phyloP scores from a whole-genome alignment of 2,113 vertebrate genomes.

The Raja brachyura region DNA sequence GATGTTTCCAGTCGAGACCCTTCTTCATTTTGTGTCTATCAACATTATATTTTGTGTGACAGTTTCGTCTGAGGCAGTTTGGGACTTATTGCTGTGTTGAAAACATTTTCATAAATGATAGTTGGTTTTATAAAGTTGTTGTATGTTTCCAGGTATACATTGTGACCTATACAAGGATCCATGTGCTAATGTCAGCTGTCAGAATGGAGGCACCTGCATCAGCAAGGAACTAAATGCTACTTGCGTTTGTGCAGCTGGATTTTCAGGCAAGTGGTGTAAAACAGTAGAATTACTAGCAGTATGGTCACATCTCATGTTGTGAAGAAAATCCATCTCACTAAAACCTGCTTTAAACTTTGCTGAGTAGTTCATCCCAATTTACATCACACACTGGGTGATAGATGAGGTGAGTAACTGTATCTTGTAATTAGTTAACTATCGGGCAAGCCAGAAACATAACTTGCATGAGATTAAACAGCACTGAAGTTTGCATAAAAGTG shows the following conservation, averaged over 20 bases:
- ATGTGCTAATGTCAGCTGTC: constrained; percentile 78
- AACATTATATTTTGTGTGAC: background rate
- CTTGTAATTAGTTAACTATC: background rate
- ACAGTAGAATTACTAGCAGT: background rate
- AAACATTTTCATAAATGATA: background rate
- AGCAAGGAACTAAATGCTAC: constrained; percentile 72
- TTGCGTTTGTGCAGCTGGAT: constrained; percentile 78
- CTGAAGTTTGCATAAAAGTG: no score
- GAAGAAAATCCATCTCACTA: background rate
- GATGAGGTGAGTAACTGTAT: background rate
- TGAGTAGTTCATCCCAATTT: background rate
- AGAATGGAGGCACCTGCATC: constrained; percentile 84
- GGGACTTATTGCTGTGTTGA: background rate
- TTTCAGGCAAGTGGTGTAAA: constrained; percentile 60
- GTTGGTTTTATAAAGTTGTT: background rate
- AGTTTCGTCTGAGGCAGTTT: background rate
- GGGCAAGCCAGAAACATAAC: background rate
- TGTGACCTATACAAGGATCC: constrained; percentile 90
- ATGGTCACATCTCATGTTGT: background rate
- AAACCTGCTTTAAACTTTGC: background rate
- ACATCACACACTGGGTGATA: background rate
- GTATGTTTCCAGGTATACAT: constrained; percentile 65
- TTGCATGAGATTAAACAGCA: background rate
- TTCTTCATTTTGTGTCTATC: no score
- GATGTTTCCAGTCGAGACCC: no score